Evolutionary conservation across 2,797 vertebrate genomes (phyloP), one percentile per base, ranked within the genome.

Genomic region (Furcifer pardalis): DNA sequence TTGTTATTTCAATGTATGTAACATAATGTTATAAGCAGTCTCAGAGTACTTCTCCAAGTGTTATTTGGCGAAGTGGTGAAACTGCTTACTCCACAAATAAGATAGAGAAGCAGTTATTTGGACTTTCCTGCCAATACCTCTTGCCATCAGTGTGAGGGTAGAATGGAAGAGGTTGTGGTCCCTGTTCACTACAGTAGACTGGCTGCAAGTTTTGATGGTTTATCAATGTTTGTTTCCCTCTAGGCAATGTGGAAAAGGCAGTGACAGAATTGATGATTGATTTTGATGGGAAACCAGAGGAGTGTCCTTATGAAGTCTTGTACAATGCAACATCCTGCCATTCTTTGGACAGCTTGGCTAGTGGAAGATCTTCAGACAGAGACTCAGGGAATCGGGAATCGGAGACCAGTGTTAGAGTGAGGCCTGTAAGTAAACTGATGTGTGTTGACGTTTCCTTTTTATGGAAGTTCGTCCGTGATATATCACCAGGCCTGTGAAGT

Each of bases 311-410:
- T 0, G 98, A 99, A 93, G 97, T 97, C 0, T 93, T 99, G 82
- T 99, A 96, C 90, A 98, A 99, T 17, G 98, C 98, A 10, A 97
- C 98, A 0, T 99, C 98, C 79, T 98, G 98, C 93, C 98, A 98
- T 90, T 98, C 98, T 1, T 90, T 99, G 93, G 98, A 99, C 96
- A 99, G 98, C 94, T 96, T 97, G 75, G 97, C 98, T 94, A 99
- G 98, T 0, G 97, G 98, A 69, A 98, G 97, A 52, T 99, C 98
- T 0, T 99, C 98, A 0, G 98, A 99, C 94, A 94, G 97, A 56
- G 98, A 99, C 78, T 98, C 97, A 0, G 90, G 94, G 75, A 96
- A 94, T 42, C 98, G 94, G 4, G 98, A 99, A 9, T 63, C 65
- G 0, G 95, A 96, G 19, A 21, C 66, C 0, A 92, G 94, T 87